phyloP scores from a whole-genome alignment of 1,140 invertebrate genomes.

The Drosophila leontia region DNA sequence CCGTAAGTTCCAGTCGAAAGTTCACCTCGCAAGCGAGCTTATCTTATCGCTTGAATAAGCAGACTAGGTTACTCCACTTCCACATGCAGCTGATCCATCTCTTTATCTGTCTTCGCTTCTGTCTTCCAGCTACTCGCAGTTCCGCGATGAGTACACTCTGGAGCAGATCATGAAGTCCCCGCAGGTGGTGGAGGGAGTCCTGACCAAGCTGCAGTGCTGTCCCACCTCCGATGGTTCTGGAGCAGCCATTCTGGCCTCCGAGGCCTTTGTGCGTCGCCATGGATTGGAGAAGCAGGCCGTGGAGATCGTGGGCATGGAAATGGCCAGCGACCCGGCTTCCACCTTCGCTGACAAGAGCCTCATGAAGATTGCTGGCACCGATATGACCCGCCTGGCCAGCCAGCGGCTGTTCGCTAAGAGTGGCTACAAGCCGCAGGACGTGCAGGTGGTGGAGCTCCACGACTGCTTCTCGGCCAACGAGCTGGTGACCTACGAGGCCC shows the following conservation, averaged over 20 bases:
- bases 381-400: conserved; percentile 96
- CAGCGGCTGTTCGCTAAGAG: conserved; percentile 93
- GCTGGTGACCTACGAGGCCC: conserved; percentile 98
- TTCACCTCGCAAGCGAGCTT: conserved; percentile 82
- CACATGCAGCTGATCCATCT: conserved; percentile 84
- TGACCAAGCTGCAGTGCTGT: conserved; percentile 98
- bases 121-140: conserved; percentile 92
- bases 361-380: conserved; percentile 97
- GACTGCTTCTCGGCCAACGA: conserved; percentile 99
- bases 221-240: conserved; percentile 98
- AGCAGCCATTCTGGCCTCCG: conserved; percentile 95
- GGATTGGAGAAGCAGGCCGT: conserved; percentile 98
- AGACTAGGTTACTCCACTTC: conserved; percentile 88
- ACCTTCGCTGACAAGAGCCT: conserved; percentile 92
- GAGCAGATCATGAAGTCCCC: conserved; percentile 95
- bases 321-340: conserved; percentile 95
- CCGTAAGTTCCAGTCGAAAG: conserved; percentile 88
- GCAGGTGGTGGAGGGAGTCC: conserved; percentile 93
- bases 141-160: conserved; percentile 94
- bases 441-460: conserved; percentile 99
- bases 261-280: conserved; percentile 94
- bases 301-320: conserved; percentile 98
- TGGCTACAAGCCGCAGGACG: conserved; percentile 90
- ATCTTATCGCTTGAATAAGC: conserved; percentile 87
- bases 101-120: conserved; percentile 34